Percentiles rank a stretch among this genome's conserved stretches.
Conservation (phyloP, 2,888 invertebrate genomes). For the Dynastes tityus region DNA sequence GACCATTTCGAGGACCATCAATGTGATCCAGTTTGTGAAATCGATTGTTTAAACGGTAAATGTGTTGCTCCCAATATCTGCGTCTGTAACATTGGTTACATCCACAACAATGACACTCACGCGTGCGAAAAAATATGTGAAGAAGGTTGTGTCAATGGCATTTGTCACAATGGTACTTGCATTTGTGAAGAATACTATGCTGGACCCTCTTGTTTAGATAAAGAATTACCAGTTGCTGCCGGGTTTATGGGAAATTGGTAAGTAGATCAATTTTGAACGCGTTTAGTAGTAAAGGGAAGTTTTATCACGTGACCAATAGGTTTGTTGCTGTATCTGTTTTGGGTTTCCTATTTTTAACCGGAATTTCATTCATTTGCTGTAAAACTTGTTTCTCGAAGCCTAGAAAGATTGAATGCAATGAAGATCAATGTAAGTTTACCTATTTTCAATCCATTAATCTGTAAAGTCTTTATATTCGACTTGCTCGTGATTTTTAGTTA, state of each 20-base stretch:
- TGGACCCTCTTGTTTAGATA: constrained; percentile 31
- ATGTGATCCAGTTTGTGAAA: constrained; percentile 52
- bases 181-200: constrained; percentile 51
- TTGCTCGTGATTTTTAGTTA: neutral
- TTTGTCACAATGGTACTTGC: constrained; percentile 52
- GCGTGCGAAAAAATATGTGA: constrained; percentile 47
- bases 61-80: constrained; percentile 56
- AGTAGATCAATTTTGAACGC: neutral
- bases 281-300: neutral
- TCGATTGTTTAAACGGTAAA: constrained; percentile 52
- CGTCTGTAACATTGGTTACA: constrained; percentile 49
- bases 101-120: constrained; percentile 23
- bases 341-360: neutral
- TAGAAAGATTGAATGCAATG: neutral
- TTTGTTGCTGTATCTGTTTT: neutral
- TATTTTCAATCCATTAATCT: neutral
- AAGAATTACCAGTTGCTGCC: neutral
- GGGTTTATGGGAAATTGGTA: constrained; percentile 13
- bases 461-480: neutral
- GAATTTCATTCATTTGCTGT: constrained; percentile 14
- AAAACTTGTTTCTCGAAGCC: constrained; percentile 1
- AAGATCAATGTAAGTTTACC: constrained; percentile 26
- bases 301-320: neutral
- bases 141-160: constrained; percentile 49
- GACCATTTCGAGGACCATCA: neutral